A percentile compares a stretch with the other conserved stretches of the same genome.
phyloP scores from a whole-genome alignment of 2,113 vertebrate species.

The Bettongia penicillata region DNA sequence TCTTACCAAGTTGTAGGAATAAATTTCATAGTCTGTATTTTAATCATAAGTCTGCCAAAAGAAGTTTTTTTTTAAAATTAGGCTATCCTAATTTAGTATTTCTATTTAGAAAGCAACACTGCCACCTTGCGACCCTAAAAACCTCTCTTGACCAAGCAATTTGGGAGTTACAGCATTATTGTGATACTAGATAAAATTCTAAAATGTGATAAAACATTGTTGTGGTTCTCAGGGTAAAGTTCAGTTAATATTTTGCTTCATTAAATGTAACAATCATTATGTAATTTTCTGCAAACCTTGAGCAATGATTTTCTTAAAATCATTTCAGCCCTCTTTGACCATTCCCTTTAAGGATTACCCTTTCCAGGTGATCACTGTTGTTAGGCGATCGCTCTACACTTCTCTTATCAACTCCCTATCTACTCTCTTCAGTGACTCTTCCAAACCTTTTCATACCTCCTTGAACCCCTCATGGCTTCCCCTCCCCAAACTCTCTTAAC shows the following conservation, averaged over 20 bases:
- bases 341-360: too few relatives aligned
- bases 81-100: background rate
- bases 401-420: too few relatives aligned
- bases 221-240: background rate
- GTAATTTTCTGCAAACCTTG: background rate
- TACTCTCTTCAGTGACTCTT: too few relatives aligned
- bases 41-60: background rate
- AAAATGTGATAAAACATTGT: background rate
- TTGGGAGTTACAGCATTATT: background rate
- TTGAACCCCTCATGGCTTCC: too few relatives aligned
- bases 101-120: background rate
- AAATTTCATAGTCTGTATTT: background rate
- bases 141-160: background rate
- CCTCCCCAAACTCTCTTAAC: too few relatives aligned
- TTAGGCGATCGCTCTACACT: too few relatives aligned
- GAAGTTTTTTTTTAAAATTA: background rate
- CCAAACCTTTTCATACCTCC: too few relatives aligned
- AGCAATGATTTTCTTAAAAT: background rate
- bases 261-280: background rate
- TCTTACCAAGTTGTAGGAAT: background rate
- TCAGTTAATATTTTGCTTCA: background rate
- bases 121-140: background rate
- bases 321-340: background rate
- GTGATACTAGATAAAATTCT: background rate
- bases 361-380: too few relatives aligned